Conservation (phyloP, 2,888 invertebrate species). For the Cremastobaeus sp. region DNA sequence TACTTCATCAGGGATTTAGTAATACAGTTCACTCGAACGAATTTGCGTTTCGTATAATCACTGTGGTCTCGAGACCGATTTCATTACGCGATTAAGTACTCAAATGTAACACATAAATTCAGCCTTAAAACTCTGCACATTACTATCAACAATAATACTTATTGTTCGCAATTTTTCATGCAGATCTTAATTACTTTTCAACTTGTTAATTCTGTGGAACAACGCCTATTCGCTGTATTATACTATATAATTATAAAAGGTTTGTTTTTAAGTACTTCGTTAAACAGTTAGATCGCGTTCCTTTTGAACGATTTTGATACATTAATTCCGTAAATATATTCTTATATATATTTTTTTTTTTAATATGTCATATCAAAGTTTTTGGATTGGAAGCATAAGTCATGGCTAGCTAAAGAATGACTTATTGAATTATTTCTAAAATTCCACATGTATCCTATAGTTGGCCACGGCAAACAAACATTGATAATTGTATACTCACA, state of each 20-base stretch:
- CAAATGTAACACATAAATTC: conserved; percentile 66
- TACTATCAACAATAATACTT: conserved; percentile 63
- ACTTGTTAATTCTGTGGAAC: no score
- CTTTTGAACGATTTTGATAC: no score
- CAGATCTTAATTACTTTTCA: conserved; percentile 20
- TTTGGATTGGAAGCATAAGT: conserved; percentile 71
- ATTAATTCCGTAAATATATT: no score
- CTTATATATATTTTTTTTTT: conserved; percentile 1
- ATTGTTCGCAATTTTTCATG: conserved; percentile 43
- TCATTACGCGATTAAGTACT: conserved; percentile 60
- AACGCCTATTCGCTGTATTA: no score
- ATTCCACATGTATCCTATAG: conserved; percentile 47
- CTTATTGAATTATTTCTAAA: conserved; percentile 65
- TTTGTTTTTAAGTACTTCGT: no score
- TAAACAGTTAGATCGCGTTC: no score
- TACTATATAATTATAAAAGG: no score
- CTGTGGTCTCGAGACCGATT: conserved; percentile 27
- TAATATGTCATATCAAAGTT: conserved; percentile 26
- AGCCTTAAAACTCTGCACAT: conserved; percentile 70
- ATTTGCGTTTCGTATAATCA: conserved; percentile 39
- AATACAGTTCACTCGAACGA: conserved; percentile 37
- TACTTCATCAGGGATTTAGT: conserved; percentile 16
- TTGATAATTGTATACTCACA: conserved; percentile 51
- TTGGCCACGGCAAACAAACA: conserved; percentile 67
- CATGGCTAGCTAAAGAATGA: conserved; percentile 71